Conservation (phyloP, 2,797 vertebrate genomes). For the Aeoliscus strigatus region DNA sequence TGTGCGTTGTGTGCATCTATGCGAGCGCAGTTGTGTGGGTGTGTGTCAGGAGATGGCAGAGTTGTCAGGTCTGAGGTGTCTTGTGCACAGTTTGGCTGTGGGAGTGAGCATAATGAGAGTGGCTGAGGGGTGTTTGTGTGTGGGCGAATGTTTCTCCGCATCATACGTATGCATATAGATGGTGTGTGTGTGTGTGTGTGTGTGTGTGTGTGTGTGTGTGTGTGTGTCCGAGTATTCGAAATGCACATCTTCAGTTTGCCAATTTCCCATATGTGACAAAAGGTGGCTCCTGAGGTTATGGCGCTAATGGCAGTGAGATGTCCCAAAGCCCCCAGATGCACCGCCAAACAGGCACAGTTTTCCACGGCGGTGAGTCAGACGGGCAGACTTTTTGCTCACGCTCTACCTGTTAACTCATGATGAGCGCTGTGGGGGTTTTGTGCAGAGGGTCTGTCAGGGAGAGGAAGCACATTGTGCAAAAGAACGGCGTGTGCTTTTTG, state of each 20-base stretch:
- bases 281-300: constrained; percentile 40
- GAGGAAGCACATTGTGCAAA: constrained; percentile 36
- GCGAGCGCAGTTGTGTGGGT: constrained; percentile 50
- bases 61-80: constrained; percentile 71
- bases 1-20: constrained; percentile 19
- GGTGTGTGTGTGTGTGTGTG: constrained; percentile 1
- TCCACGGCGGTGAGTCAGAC: constrained; percentile 29
- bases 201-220: constrained; percentile 3
- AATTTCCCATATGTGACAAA: constrained; percentile 30
- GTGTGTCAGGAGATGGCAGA: constrained; percentile 61
- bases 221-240: constrained; percentile 15
- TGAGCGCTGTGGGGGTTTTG: constrained; percentile 29
- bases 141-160: constrained; percentile 56
- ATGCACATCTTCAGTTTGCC: constrained; percentile 33
- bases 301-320: constrained; percentile 20
- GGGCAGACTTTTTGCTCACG: constrained; percentile 14
- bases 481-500: constrained; percentile 43
- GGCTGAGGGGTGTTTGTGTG: constrained; percentile 61
- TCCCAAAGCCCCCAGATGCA: constrained; percentile 14
- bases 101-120: constrained; percentile 69
- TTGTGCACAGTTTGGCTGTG: constrained; percentile 64
- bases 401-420: constrained; percentile 37
- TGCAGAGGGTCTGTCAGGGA: constrained; percentile 25
- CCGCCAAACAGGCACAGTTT: constrained; percentile 5
- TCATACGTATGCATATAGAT: constrained; percentile 29